Conservation (phyloP, 2,113 vertebrate genomes). For the Chiloscyllium plagiosum region DNA sequence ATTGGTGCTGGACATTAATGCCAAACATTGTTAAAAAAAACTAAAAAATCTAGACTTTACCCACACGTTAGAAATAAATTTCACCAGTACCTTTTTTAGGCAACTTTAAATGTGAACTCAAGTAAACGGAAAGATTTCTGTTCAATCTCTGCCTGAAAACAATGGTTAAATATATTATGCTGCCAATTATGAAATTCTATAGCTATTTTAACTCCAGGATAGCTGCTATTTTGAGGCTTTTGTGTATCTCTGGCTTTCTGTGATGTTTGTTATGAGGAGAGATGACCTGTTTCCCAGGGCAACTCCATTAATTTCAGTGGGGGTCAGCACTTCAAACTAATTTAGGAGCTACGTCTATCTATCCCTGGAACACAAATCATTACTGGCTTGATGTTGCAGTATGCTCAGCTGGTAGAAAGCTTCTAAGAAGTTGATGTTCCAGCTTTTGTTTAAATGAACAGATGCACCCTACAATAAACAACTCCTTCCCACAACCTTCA, state of each 20-base stretch:
- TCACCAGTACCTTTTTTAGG: background rate
- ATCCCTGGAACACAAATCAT: background rate
- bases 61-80: background rate
- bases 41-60: background rate
- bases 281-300: background rate
- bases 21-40: background rate
- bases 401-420: background rate
- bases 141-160: background rate
- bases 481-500: background rate
- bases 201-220: background rate
- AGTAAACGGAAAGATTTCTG: background rate
- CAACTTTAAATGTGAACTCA: background rate
- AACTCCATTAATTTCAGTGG: background rate
- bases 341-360: background rate
- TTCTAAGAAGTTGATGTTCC: background rate
- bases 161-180: background rate
- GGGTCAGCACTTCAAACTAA: background rate
- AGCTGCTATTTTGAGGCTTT: background rate
- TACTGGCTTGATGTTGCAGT: background rate
- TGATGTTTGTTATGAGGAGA: background rate
- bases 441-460: background rate
- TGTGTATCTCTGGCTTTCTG: background rate
- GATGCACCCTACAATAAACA: background rate
- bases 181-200: background rate
- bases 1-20: background rate